Base-by-base conservation (phyloP, 2,797 vertebrate genomes). In the Echiichthys vipera region DNA sequence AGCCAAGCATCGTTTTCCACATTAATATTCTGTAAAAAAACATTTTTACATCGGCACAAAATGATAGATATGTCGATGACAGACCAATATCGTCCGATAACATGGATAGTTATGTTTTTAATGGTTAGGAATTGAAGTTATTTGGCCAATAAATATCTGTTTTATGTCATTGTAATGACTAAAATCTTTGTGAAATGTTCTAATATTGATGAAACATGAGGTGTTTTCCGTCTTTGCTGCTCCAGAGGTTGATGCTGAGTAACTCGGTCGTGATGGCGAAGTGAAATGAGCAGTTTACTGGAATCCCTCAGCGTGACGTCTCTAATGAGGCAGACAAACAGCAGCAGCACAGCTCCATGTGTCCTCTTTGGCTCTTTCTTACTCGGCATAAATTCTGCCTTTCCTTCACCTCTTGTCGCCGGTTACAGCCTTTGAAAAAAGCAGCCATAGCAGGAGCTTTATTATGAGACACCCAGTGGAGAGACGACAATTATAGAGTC, bases 321-420 rank as follows among this genome's bases (percentile, higher is more conserved):
- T 56, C 32, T 88, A 86, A 87, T 74, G 75, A 86, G 75, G 69
- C 70, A 20, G 66, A 46, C 64, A 51, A 68, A 67, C 78, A 56
- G 76, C 71, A 70, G 80, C 73, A 71, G 68, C 79, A n/a, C 79
- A 75, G 84, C 80, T 34, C 39, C 66, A 88, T 39, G 36, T 13
- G 64, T 71, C 46, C 57, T 80, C 36, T 32, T 25, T 62, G 56
- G 32, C 56, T 59, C 47, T 63, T 76, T 70, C 47, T 79, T 57
- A 55, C 61, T 58, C 5, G 0, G 27, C 27, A 9, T n/a, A 39
- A 65, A 66, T 45, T 57, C 36, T n/a, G 24, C 57, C n/a, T 40
- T 56, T 68, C 59, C 27, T 64, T 77, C 36, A 57, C 29, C 5
- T n/a, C 53, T 36, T 65, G 46, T 70, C 25, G 7, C 51, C 2